Evolutionary conservation across 2,888 invertebrate species (phyloP), one percentile per base, ranked within the genome.

Genomic region (Drosophila buzzatii): DNA sequence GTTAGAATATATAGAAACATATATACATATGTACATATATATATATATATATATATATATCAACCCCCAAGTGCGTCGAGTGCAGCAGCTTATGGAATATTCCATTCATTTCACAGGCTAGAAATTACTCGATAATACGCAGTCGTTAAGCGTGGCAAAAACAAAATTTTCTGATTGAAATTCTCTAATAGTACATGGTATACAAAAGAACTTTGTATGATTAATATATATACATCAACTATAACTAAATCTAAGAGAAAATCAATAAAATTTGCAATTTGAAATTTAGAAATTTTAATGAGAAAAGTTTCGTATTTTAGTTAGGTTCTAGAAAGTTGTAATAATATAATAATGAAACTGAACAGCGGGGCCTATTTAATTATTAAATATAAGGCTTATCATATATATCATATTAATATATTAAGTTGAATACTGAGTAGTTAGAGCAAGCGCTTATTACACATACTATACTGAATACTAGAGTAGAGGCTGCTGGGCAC

Each of bases 1-100:
- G 37, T 8, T n/a, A 39, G n/a, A 39, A 33, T 42, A 56, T 31
- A 33, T 33, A 49, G 10, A 31, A n/a, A n/a, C 10, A 31, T 33
- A 42, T 5, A n/a, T n/a, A n/a, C n/a, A n/a, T n/a, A n/a, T n/a
- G n/a, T n/a, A n/a, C n/a, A n/a, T n/a, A 42, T 5, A 20, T 31
- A 56, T 4, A 56, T 8, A 14, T 39, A 16, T n/a, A 23, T 39
- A 39, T 41, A 18, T 41, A 9, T 31, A 33, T 33, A 70, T 57
- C 89, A 86, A 90, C 85, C 85, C 85, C 79, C 76, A 53, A 74
- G 53, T 49, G 52, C 52, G 33, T 35, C 23, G 55, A 58, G 23
- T 67, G 66, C 31, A 70, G 68, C 77, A 65, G 81, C 69, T 81
- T 66, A 66, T 79, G 78, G 81, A 81, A 79, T 73, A 78, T 79